A percentile compares a stretch with the other conserved stretches of the same genome.
Conservation (phyloP, 2,797 vertebrate genomes). For the Centroberyx gerrardi region DNA sequence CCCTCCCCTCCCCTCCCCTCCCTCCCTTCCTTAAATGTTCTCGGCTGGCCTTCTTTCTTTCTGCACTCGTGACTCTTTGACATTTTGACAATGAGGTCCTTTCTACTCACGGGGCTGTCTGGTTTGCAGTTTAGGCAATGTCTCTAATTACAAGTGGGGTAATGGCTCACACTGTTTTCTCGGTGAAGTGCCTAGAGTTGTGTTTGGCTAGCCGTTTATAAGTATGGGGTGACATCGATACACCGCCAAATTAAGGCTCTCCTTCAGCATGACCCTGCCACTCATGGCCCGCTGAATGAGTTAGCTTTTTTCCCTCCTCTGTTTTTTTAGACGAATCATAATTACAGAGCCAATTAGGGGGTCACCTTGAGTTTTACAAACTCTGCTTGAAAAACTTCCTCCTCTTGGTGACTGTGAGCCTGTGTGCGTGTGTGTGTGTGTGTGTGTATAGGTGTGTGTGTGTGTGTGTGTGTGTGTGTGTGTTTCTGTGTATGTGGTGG, state of each 20-base stretch:
- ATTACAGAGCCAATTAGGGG: constrained; percentile 84
- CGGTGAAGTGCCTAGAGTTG: constrained; percentile 77
- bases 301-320: constrained; percentile 67
- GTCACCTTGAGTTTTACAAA: constrained; percentile 85
- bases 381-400: constrained; percentile 74
- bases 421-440: constrained; percentile 15
- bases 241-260: constrained; percentile 82
- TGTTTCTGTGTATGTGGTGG: constrained; percentile 12
- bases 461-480: constrained; percentile 1
- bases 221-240: constrained; percentile 78
- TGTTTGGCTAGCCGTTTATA: constrained; percentile 83
- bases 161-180: constrained; percentile 82
- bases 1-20: constrained; percentile 23
- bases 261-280: constrained; percentile 84
- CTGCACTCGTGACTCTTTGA: constrained; percentile 69
- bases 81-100: constrained; percentile 71
- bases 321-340: constrained; percentile 83
- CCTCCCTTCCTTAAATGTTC: constrained; percentile 49
- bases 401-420: constrained; percentile 32
- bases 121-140: constrained; percentile 70
- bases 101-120: constrained; percentile 70
- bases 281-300: constrained; percentile 75
- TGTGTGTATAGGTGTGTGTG: not conserved
- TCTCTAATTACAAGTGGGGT: constrained; percentile 82
- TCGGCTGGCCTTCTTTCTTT: constrained; percentile 38